Evolutionary conservation across 2,888 invertebrate genomes (phyloP).

Genomic region (Cephus nigrinus): DNA sequence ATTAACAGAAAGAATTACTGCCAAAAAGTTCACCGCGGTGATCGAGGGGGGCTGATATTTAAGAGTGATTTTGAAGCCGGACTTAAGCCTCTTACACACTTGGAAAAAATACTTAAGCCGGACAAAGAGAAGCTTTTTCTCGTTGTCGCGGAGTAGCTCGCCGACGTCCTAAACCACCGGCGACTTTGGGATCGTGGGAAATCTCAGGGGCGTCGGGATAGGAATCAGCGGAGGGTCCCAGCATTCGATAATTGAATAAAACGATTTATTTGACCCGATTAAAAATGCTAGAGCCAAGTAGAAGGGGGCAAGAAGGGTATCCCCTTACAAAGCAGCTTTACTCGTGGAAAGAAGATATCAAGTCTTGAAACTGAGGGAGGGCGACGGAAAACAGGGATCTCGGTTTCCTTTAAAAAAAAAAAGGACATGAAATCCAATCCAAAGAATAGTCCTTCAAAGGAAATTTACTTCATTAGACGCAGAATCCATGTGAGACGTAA

Average conservation of each 20-base stretch:
- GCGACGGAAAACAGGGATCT: not conserved
- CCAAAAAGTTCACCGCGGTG: not conserved
- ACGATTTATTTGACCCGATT: constrained; percentile 65
- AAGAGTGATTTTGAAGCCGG: constrained; percentile 1
- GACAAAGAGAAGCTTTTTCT: constrained; percentile 57
- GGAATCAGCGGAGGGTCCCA: constrained; percentile 9
- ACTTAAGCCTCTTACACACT: constrained; percentile 63
- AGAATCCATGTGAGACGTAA: not conserved
- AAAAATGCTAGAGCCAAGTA: constrained; percentile 55
- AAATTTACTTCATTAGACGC: not conserved
- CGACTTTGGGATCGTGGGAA: not conserved
- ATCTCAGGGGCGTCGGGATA: not conserved
- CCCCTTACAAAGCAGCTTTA: constrained; percentile 62
- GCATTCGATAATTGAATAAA: constrained; percentile 62
- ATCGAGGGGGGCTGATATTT: not conserved
- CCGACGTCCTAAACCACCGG: constrained; percentile 16
- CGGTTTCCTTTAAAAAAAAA: not conserved
- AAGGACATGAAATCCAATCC: not conserved
- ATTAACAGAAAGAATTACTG: not conserved
- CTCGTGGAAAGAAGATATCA: constrained; percentile 18
- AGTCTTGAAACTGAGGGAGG: not conserved
- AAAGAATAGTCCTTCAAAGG: not conserved
- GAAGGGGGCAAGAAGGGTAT: constrained; percentile 47
- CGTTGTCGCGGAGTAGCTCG: constrained; percentile 24
- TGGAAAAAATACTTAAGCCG: constrained; percentile 60